A percentile compares a stretch with the other conserved stretches of the same genome.
Conservation (phyloP, 2,888 invertebrate species). For the Lamellibrachia columna region DNA sequence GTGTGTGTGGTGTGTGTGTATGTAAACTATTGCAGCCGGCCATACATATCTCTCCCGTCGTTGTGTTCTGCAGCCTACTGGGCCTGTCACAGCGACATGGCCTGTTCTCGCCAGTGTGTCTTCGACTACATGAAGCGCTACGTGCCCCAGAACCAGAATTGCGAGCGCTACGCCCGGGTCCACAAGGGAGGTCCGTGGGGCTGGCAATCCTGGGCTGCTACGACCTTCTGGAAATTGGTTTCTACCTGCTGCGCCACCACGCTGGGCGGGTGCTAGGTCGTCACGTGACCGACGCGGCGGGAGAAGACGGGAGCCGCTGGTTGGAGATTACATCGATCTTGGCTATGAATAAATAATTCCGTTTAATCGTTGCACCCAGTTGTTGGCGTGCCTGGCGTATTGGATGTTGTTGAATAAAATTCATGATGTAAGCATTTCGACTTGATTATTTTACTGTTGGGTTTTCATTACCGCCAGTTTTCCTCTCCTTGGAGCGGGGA, state of each 20-base stretch:
- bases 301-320: too few relatives aligned
- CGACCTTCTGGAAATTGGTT: not conserved
- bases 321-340: too few relatives aligned
- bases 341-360: too few relatives aligned
- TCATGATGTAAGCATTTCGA: too few relatives aligned
- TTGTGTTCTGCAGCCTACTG: not conserved
- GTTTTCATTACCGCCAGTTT: too few relatives aligned
- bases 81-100: not conserved
- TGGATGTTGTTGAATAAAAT: too few relatives aligned
- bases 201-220: not conserved
- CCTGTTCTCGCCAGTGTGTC: not conserved
- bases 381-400: too few relatives aligned
- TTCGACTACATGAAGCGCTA: not conserved
- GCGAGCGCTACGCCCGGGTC: not conserved
- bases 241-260: not conserved
- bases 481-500: too few relatives aligned
- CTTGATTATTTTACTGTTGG: too few relatives aligned
- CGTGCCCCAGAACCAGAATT: not conserved
- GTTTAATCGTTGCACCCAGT: too few relatives aligned
- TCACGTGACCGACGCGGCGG: too few relatives aligned
- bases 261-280: too few relatives aligned
- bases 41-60: not conserved
- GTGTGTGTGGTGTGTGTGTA: constrained; percentile 9
- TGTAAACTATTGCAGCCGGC: not conserved
- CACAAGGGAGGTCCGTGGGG: not conserved